Base-by-base conservation (phyloP, 2,888 invertebrate species). In the Drosophila differens region DNA sequence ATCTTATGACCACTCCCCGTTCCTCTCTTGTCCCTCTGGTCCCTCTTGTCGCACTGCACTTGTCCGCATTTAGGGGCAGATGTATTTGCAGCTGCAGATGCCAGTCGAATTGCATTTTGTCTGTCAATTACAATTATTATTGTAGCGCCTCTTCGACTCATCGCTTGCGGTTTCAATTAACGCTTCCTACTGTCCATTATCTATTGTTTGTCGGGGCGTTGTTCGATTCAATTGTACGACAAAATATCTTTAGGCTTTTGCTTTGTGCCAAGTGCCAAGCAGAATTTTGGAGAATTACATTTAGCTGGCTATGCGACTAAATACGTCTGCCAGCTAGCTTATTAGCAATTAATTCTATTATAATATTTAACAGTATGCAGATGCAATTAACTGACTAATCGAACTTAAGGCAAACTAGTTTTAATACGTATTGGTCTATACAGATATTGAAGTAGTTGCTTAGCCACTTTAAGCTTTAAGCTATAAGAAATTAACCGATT, bases 101-200 rank as follows among this genome's bases (percentile, higher is more conserved):
- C 66, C 61, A 39, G 28, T 57, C 30, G 49, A 64, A 53, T 76
- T 69, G 67, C 79, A 68, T 63, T 85, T 70, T 53, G 77, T 61
- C 62, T 74, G 74, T 57, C 91, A 90, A 85, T 85, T 85, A 89
- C 79, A 89, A 62, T 89, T 89, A 76, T 89, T 76, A 44, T 58
- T 51, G 25, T 19, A 66, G 67, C 35, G 62, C 52, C 57, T 70
- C 47, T 39, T 54, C 47, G 70, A 54, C 58, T 64, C 74, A 90
- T 81, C 72, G 91, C 90, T 87, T 91, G 90, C 74, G 91, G 90
- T 87, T 87, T 81, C 88, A 87, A 91, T 87, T 89, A 89, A 87
- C 88, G 83, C 83, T 80, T 81, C 87, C 87, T 87, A 91, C 87
- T 89, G 91, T 87, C 90, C 70, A 91, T 87, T 87, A 87, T 71